Evolutionary conservation across 2,797 vertebrate species (phyloP).

Genomic region (Eidolon dupreanum): DNA sequence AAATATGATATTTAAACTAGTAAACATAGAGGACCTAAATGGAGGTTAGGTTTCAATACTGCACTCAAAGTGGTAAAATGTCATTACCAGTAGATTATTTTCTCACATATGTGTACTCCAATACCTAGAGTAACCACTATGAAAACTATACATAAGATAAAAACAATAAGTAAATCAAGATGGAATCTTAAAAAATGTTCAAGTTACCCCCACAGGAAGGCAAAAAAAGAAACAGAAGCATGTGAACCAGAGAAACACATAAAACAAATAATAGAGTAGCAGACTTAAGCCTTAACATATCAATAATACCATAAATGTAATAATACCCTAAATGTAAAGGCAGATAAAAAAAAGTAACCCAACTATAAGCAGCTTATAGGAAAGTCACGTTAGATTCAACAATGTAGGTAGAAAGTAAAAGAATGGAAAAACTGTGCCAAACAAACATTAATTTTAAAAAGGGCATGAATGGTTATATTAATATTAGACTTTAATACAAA

Average conservation of each 20-base stretch:
- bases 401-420: neutral
- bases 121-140: neutral
- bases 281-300: neutral
- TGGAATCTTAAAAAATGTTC: neutral
- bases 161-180: neutral
- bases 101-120: neutral
- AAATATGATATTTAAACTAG: neutral
- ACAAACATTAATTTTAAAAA: neutral
- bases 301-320: neutral
- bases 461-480: neutral
- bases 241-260: neutral
- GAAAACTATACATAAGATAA: neutral
- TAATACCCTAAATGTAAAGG: neutral
- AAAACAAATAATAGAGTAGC: neutral
- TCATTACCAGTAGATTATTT: neutral
- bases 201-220: neutral
- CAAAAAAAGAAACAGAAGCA: neutral
- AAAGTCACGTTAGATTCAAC: slow-evolving; percentile 20
- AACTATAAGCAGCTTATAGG: neutral
- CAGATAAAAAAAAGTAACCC: neutral
- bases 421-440: neutral
- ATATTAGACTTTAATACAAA: neutral
- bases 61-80: neutral
- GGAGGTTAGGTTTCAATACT: neutral
- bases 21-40: slow-evolving; percentile 1